phyloP scores from a whole-genome alignment of 2,113 vertebrate genomes.

The Macquaria australasica region DNA sequence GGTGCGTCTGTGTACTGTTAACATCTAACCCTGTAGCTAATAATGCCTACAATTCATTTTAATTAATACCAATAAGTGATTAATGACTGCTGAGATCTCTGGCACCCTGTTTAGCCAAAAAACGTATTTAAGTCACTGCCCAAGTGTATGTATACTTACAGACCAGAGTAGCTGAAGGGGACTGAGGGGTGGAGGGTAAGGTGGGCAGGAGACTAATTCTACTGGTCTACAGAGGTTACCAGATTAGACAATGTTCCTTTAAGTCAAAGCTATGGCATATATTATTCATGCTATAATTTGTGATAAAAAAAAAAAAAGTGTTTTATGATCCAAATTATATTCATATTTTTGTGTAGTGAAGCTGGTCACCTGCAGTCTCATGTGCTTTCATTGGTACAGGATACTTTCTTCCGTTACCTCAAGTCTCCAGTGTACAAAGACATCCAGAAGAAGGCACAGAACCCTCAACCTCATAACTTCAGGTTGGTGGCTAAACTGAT shows the following conservation, averaged over 20 bases:
- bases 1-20: slow-evolving; percentile 74
- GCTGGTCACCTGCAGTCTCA: neutral
- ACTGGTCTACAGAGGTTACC: neutral
- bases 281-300: neutral
- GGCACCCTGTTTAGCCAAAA: neutral
- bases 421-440: slow-evolving; percentile 98
- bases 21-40: too few species aligned
- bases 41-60: neutral
- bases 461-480: slow-evolving; percentile 89
- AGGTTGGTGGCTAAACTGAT: slow-evolving; percentile 82
- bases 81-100: neutral
- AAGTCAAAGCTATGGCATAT: neutral
- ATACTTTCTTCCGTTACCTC: slow-evolving; percentile 96
- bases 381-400: slow-evolving; percentile 80
- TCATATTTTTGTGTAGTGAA: neutral
- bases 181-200: neutral
- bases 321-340: too few species aligned
- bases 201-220: too few species aligned
- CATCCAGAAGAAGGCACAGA: slow-evolving; percentile 92
- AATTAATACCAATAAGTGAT: neutral
- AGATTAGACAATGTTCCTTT: neutral
- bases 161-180: neutral
- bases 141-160: neutral
- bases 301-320: neutral
- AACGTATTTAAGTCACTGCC: neutral